Evolutionary conservation across 2,113 vertebrate species (phyloP).

Genomic region (Boleophthalmus pectinirostris): DNA sequence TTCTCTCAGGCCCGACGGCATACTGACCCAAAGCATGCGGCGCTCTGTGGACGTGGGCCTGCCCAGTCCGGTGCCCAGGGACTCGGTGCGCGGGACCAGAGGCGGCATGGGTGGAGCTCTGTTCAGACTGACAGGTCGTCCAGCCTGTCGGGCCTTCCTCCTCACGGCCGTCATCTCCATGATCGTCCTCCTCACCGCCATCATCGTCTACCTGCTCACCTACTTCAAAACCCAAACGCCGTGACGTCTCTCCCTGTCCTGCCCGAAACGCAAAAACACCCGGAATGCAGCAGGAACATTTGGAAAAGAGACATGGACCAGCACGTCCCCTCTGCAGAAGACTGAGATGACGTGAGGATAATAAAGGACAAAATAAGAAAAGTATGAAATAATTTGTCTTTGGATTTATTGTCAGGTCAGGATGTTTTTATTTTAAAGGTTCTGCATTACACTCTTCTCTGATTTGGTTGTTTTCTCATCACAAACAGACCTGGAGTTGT

Average conservation of each 20-base stretch:
- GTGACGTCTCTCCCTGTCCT: background rate
- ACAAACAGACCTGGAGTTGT: no score
- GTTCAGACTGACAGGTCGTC: conserved; percentile 40
- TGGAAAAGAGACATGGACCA: background rate
- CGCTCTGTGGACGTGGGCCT: conserved; percentile 70
- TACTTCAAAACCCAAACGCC: background rate
- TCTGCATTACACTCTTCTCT: no score
- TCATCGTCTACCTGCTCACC: conserved; percentile 56
- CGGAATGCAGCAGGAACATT: background rate
- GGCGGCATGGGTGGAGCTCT: background rate
- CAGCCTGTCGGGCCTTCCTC: conserved; percentile 51
- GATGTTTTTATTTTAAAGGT: no score
- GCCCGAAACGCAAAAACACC: background rate
- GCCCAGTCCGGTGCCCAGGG: conserved; percentile 22
- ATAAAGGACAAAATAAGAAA: background rate
- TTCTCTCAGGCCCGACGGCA: background rate
- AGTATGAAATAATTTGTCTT: background rate
- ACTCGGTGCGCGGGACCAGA: rapidly evolving
- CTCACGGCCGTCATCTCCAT: conserved; percentile 52
- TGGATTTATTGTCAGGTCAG: background rate
- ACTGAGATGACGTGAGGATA: background rate
- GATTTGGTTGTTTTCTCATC: no score
- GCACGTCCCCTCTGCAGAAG: no score
- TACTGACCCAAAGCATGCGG: conserved; percentile 12
- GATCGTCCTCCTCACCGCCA: conserved; percentile 55